These are phyloP conservation scores for Sialis fuliginosa DNA, from an alignment of 2,888 invertebrate species.

Conservation along the genomic window DNA sequence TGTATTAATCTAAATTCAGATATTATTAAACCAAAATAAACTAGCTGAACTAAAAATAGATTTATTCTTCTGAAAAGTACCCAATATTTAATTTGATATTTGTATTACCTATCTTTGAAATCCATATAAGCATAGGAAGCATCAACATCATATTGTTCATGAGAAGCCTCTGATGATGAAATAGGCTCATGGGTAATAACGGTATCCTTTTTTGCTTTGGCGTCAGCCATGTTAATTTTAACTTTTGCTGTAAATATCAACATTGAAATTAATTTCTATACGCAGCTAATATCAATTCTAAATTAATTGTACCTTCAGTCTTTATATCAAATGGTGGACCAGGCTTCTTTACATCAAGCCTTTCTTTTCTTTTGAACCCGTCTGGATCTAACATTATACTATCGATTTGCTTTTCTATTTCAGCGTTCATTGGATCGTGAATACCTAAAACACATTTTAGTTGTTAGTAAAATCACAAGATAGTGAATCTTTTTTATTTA, in stretches of 20 bases:
- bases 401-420: too few relatives aligned
- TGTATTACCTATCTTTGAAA: slow-evolving; percentile 51
- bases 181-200: slow-evolving; percentile 18
- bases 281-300: not conserved
- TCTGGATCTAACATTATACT: not conserved
- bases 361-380: slow-evolving; percentile 74
- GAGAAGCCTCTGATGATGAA: slow-evolving; percentile 22
- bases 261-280: not conserved
- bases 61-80: too few relatives aligned
- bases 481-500: too few relatives aligned
- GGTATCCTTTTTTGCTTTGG: slow-evolving; percentile 11
- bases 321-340: slow-evolving; percentile 56
- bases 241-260: not conserved
- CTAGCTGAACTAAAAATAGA: too few relatives aligned
- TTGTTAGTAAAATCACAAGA: too few relatives aligned
- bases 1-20: too few relatives aligned
- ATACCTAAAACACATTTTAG: too few relatives aligned
- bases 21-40: too few relatives aligned
- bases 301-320: not conserved
- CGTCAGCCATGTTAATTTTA: not conserved
- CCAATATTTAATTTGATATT: too few relatives aligned
- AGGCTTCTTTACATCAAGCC: slow-evolving; percentile 89
- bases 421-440: too few relatives aligned
- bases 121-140: slow-evolving; percentile 63
- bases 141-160: slow-evolving; percentile 47